Base-by-base conservation (phyloP, 2,113 vertebrate species). In the Galemys pyrenaicus region DNA sequence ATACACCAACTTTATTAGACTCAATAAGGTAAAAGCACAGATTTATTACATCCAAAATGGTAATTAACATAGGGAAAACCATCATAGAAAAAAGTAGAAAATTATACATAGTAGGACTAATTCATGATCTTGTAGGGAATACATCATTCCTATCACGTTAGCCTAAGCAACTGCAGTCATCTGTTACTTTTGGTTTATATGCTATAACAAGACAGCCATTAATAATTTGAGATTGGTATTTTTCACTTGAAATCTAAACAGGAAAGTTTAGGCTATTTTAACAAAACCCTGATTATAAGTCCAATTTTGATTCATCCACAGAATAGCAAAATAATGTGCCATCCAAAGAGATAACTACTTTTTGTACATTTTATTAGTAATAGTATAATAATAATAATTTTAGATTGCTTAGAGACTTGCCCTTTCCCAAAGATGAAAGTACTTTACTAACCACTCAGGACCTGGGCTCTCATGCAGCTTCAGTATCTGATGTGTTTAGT, bases 271-370 rank as follows among this genome's bases (percentile, higher is more conserved):
- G 41, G 39, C 9, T 80, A 85, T 65, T 84, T 95, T 85, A 92
- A 73, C 56, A 88, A 54, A 84, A 84, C 19, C 20, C 39, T 92
- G 56, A 77, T 1, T 82, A 65, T 35, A 79, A 80, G 32, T 22
- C 65, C 71, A 92, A 89, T 79, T 84, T 89, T 92, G 24, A 89
- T 28, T 92, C 24, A 46, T 60, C 82, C 83, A 92, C 32, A 95
- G 51, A 89, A n/a, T 2, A 84, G 56, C 32, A 46, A 81, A 92
- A 92, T 75, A 92, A n/a, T 28, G 28, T 64, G 54, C 41, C 54
- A 56, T 24, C n/a, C 16, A 54, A 79, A 95, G 77, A 65, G 71
- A 46, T 87, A 89, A 84, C 41, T 73, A 77, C 20, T 68, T 92
- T 41, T 77, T 68, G 12, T 75, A 60, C 8, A 65, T 24, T 65